Base-by-base conservation (phyloP, 2,797 vertebrate genomes). In the Microctenopoma lineatum region DNA sequence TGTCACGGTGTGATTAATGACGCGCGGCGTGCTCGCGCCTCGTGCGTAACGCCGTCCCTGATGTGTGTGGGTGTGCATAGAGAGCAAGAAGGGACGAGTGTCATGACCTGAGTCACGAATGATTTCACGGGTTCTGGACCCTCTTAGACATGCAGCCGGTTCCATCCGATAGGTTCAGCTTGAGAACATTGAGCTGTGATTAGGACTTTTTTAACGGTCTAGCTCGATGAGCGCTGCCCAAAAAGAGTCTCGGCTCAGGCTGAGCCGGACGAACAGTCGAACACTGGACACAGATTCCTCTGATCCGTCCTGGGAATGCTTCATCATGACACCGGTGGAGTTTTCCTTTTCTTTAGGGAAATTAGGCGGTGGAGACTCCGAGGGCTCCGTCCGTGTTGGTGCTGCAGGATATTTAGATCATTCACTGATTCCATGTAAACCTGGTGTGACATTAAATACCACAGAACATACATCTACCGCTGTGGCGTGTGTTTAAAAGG, bases 51-150 rank as follows among this genome's bases (percentile, higher is more conserved):
- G 0, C 15, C 3, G 42, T 58, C 14, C 10, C 18, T 7, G 13
- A 13, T 59, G 68, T 64, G 54, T 53, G 77, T 58, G 68, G 11
- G 73, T 57, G 59, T 68, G 59, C 39, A 18, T 51, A 27, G 26
- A 47, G n/a, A 18, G 27, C n/a, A 25, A 52, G 45, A 54, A 55
- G 54, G 29, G 51, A 26, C 32, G 58, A 59, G 66, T 62, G 56
- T 36, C 4, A 21, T 45, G 48, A 60, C 62, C 34, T 4, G 32
- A 21, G 34, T 77, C 66, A 68, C 66, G 18, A 13, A 26, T 60
- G 16, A 54, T 42, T 9, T 62, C 38, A 32, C 41, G 46, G 32
- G 41, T 48, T 13, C 29, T 3, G 1, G 29, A 67, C 1, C 14
- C 16, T 57, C 41, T 52, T 15, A 55, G 21, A 59, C 11, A 25